Percentiles rank a stretch among this genome's conserved stretches.
These are phyloP conservation scores for Mustelus asterias DNA, from an alignment of 2,113 vertebrate genomes.

Conservation along the genomic window DNA sequence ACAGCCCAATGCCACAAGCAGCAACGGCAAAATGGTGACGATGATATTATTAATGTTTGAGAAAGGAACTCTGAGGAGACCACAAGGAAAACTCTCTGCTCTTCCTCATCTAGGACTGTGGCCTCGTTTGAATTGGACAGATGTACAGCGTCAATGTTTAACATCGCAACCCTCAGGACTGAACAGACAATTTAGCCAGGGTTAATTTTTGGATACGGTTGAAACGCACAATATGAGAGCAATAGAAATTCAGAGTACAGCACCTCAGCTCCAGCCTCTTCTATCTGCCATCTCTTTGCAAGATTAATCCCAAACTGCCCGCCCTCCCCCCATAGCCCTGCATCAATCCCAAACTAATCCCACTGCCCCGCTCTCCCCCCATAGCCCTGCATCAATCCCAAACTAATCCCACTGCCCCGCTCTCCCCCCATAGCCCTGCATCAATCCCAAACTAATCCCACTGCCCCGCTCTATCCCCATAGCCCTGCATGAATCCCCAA, in stretches of 20 bases:
- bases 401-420: too few species aligned
- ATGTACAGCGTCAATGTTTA: background rate
- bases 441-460: too few species aligned
- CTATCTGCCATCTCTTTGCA: background rate
- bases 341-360: too few species aligned
- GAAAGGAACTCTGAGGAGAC: background rate
- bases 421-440: too few species aligned
- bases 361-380: too few species aligned
- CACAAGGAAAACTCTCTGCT: background rate
- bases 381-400: too few species aligned
- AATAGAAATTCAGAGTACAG: background rate
- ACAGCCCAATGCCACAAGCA: background rate
- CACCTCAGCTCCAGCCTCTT: background rate
- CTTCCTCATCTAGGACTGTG: background rate
- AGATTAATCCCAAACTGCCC: background rate
- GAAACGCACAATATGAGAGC: background rate
- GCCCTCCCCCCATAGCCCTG: too few species aligned
- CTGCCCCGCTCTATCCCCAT: too few species aligned
- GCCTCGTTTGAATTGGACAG: background rate
- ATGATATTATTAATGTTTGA: background rate
- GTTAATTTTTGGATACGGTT: background rate
- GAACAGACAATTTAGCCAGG: background rate
- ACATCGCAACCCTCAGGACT: background rate
- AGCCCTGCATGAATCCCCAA: too few species aligned
- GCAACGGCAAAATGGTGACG: too few species aligned